Conservation (phyloP, 2,797 vertebrate genomes). For the Molossus alvarezi region DNA sequence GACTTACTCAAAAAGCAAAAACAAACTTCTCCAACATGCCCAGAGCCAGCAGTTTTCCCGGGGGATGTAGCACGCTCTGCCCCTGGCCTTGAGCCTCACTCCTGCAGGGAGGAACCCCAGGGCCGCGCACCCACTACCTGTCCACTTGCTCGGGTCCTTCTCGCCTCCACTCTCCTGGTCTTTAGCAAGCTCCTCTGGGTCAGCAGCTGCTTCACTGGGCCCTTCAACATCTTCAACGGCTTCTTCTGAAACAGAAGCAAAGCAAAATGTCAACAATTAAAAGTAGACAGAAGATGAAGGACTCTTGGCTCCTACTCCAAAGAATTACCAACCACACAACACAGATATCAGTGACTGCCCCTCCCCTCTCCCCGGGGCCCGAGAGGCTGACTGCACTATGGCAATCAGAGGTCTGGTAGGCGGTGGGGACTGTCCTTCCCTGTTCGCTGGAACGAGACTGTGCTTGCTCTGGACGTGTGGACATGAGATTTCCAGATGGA, state of each 20-base stretch:
- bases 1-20: neutral
- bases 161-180: conserved; percentile 96
- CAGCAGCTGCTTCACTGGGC: conserved; percentile 94
- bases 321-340: neutral
- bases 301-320: neutral
- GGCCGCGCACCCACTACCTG: conserved; percentile 92
- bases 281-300: conserved; percentile 12
- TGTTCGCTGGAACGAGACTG: neutral
- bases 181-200: conserved; percentile 97
- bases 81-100: accelerated
- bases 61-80: accelerated
- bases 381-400: accelerated
- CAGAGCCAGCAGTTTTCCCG: neutral
- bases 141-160: conserved; percentile 97
- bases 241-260: conserved; percentile 93
- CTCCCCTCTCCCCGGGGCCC: neutral
- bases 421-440: neutral
- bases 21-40: neutral
- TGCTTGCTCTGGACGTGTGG: accelerated
- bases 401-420: accelerated
- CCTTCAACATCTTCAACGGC: conserved; percentile 97
- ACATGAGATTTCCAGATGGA: neutral
- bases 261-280: neutral
- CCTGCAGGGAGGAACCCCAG: neutral
- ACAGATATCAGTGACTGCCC: neutral